Evolutionary conservation across 2,113 vertebrate genomes (phyloP).

Genomic region (Mormoops blainvillei): DNA sequence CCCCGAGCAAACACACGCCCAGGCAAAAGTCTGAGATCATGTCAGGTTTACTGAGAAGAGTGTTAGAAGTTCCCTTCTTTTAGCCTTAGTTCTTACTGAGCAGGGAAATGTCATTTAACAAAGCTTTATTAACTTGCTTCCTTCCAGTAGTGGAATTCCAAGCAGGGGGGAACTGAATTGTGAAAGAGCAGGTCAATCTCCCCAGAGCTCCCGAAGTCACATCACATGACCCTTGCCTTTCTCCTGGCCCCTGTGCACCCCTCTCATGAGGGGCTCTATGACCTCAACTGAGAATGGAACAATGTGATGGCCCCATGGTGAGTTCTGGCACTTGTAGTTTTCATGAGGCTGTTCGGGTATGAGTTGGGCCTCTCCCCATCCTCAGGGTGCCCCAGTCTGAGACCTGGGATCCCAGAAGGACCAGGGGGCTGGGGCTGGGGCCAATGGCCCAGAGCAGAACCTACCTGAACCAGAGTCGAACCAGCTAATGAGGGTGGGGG

Average conservation of each 20-base stretch:
- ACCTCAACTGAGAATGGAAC: not conserved
- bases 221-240: not conserved
- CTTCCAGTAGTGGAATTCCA: not conserved
- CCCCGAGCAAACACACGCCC: not conserved
- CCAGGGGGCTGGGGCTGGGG: not conserved
- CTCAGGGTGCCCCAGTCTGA: not conserved
- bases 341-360: not conserved
- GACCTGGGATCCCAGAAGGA: not conserved
- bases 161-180: not conserved
- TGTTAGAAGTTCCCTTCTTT: not conserved
- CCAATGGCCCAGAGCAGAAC: not conserved
- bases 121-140: not conserved
- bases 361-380: not conserved
- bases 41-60: not conserved
- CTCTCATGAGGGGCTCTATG: not conserved
- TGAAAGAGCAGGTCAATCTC: not conserved
- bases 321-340: not conserved
- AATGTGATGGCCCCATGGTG: not conserved
- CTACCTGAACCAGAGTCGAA: conserved; percentile 78
- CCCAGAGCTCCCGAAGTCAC: not conserved
- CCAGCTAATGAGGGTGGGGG: not conserved
- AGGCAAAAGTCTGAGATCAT: not conserved
- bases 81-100: not conserved
- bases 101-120: not conserved
- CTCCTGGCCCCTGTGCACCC: not conserved